Conservation (phyloP, 2,797 vertebrate genomes). For the Gobionotothen gibberifrons region DNA sequence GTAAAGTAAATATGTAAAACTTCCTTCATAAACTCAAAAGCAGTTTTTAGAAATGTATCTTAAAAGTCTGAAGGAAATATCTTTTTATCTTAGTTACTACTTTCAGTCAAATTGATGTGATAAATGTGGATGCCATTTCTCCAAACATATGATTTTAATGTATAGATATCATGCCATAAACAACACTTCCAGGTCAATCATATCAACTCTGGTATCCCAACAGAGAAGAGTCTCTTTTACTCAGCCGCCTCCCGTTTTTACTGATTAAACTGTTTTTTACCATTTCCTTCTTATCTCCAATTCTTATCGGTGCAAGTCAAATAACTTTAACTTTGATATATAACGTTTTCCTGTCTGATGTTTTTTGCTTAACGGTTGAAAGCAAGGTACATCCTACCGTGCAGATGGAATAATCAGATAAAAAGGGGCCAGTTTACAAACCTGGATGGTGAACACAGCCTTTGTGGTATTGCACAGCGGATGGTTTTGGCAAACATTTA, state of each 20-base stretch:
- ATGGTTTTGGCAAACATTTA: background rate
- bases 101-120: conserved; percentile 51
- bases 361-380: conserved; percentile 2
- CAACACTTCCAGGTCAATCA: conserved; percentile 59
- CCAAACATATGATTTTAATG: conserved; percentile 55
- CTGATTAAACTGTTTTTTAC: conserved; percentile 76
- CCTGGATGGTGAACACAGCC: background rate
- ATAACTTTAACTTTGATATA: conserved; percentile 1
- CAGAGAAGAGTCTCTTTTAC: conserved; percentile 52
- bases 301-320: conserved; percentile 11
- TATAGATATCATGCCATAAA: conserved; percentile 63
- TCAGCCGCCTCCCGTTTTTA: conserved; percentile 67
- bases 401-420: conserved; percentile 9
- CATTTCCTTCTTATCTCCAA: conserved; percentile 43
- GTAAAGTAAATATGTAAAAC: conserved; percentile 62
- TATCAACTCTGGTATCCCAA: conserved; percentile 47
- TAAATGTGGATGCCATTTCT: conserved; percentile 60
- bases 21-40: conserved; percentile 32
- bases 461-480: conserved; percentile 10
- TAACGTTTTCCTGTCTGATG: background rate
- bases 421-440: conserved; percentile 17
- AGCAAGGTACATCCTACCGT: conserved; percentile 15
- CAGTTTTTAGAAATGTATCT: conserved; percentile 39
- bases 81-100: conserved; percentile 40
- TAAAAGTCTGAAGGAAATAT: conserved; percentile 34